phyloP scores from a whole-genome alignment of 2,888 invertebrate genomes.

The Cepaea hortensis region DNA sequence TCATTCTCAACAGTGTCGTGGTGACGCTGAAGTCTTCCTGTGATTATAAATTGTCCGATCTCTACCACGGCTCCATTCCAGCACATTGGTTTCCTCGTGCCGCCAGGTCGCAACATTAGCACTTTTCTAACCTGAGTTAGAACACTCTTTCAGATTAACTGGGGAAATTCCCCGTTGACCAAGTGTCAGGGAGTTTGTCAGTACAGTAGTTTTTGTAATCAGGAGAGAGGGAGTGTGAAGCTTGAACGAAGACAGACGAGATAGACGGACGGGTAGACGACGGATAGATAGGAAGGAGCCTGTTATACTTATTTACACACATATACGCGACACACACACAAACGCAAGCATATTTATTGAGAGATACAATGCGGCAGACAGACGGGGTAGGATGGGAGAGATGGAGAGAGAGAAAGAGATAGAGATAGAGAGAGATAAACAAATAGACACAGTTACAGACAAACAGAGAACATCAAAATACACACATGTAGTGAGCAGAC shows the following conservation, averaged over 20 bases:
- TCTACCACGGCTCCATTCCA: no score
- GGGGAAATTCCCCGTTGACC: background rate
- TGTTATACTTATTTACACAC: background rate
- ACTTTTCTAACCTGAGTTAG: no score
- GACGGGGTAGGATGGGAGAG: background rate
- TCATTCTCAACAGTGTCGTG: no score
- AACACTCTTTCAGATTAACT: no score
- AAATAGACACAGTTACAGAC: background rate
- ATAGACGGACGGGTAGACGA: no score
- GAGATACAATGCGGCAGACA: background rate
- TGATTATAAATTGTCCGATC: no score
- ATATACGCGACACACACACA: background rate
- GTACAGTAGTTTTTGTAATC: background rate
- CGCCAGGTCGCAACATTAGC: no score
- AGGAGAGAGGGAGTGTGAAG: no score
- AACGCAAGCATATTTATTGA: background rate
- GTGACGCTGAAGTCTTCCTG: no score
- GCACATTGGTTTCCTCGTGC: no score
- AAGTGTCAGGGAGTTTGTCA: background rate
- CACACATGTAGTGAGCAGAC: background rate
- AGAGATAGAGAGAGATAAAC: background rate
- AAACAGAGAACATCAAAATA: background rate
- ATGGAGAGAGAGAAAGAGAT: background rate
- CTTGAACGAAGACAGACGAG: no score
- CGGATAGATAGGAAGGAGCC: background rate